Evolutionary conservation across 1,140 invertebrate species (phyloP), one percentile per base, ranked within the genome.

Genomic region (Agrilus planipennis): DNA sequence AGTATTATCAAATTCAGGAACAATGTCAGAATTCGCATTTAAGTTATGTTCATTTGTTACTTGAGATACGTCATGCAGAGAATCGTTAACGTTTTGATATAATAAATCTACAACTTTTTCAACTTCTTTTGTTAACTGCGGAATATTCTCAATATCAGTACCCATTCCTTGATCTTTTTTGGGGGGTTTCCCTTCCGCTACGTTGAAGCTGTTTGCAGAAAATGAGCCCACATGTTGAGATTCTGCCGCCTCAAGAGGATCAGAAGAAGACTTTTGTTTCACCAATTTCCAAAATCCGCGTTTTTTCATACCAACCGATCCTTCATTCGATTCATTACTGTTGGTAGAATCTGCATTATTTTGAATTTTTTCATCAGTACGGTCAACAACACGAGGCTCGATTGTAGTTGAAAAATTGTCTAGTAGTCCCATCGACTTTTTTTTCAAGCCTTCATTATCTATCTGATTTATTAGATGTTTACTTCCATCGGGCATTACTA

Each of bases 231-330:
- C 49, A 36, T 66, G 64, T 46, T 81, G 78, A 1, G 78, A 80
- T 54, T 81, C 79, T 1, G 78, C 77, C 12, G 69, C 70, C 51
- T 80, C 77, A 15, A 81, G 72, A 18, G 67, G 65, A 56, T 81
- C 78, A 2, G 69, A 57, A 3, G 72, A 70, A n/a, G n/a, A n/a
- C 38, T 69, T 58, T 11, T 76, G 68, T 47, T 71, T 69, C 2
- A 77, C 69, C 46, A 73, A 69, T 49, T 74, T 76, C 76, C 77
- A 81, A 53, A 71, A 72, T 16, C 77, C 77, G 41, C 73, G 68
- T 17, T 62, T 30, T 23, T 20, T 12, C 6, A 19, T 39, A 27
- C 14, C 34, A 22, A 21, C 15, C 15, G 23, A 29, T 31, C 34
- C 40, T 17, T 29, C 30, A 34, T 39, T 21, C 14, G n/a, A n/a